Conservation (phyloP, 2,113 vertebrate genomes). For the Deroptyus accipitrinus region DNA sequence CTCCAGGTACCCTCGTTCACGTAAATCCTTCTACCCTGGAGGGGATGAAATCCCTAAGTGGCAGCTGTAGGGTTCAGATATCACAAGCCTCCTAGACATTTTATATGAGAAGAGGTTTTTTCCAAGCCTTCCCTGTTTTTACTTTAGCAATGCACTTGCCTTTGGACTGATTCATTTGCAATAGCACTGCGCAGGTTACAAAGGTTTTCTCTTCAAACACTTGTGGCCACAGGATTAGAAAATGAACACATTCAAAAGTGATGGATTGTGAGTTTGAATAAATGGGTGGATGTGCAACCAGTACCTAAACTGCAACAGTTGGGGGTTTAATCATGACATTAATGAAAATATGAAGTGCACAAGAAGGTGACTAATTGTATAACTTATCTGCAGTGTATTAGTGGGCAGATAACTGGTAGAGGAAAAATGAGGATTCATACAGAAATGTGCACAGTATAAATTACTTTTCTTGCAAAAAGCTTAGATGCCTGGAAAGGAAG, state of each 20-base stretch:
- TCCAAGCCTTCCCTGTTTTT: neutral
- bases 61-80: accelerated
- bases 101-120: neutral
- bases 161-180: neutral
- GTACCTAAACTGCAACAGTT: too few relatives aligned
- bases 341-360: neutral
- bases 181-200: accelerated
- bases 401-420: neutral
- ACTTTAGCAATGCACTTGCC: neutral
- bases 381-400: neutral
- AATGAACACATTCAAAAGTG: neutral
- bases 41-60: neutral
- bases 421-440: neutral
- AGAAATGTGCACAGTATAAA: neutral
- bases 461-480: neutral
- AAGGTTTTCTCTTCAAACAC: neutral
- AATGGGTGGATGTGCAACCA: accelerated
- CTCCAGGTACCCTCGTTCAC: too few relatives aligned
- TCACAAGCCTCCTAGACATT: too few relatives aligned
- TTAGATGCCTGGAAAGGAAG: neutral
- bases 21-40: neutral
- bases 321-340: neutral
- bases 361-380: neutral
- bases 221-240: neutral
- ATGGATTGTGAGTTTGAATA: neutral